Conservation (phyloP, 1,140 invertebrate genomes). For the Macrocentrus cingulum region DNA sequence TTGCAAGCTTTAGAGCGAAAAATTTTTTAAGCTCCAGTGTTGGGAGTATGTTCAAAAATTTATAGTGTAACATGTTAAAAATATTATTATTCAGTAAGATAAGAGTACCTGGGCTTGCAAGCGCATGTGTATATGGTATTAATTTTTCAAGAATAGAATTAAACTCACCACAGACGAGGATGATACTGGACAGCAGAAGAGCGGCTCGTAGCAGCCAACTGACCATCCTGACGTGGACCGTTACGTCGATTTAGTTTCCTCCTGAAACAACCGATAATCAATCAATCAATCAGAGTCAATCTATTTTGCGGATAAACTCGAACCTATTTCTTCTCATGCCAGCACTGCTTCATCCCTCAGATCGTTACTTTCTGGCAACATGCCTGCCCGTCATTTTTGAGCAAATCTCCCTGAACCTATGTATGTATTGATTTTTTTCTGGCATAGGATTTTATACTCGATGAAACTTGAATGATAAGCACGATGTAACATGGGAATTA, state of each 20-base stretch:
- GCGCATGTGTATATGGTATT: too few species aligned
- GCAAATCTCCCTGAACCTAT: background rate
- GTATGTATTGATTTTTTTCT: background rate
- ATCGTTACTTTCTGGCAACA: conserved; percentile 3
- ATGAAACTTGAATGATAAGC: conserved; percentile 10
- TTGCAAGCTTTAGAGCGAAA: too few species aligned
- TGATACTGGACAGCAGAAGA: conserved; percentile 54
- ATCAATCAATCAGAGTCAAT: conserved; percentile 42
- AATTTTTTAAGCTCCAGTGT: too few species aligned
- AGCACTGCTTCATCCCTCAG: background rate
- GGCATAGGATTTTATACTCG: conserved; percentile 3
- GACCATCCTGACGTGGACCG: conserved; percentile 57
- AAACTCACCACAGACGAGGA: conserved; percentile 56
- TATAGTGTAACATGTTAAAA: too few species aligned
- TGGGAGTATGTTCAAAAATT: too few species aligned
- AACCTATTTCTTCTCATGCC: conserved; percentile 11
- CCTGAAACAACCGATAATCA: conserved; percentile 52
- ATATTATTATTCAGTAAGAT: too few species aligned
- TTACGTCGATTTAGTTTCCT: conserved; percentile 61
- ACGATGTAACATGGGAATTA: background rate
- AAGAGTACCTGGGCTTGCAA: too few species aligned
- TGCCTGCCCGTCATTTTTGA: background rate
- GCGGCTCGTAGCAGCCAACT: conserved; percentile 52
- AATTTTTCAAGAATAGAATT: too few species aligned
- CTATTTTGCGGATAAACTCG: conserved; percentile 19